Percentiles rank a stretch among this genome's conserved stretches.
Conservation (phyloP, 2,113 vertebrate genomes). For the Smithornis capensis region DNA sequence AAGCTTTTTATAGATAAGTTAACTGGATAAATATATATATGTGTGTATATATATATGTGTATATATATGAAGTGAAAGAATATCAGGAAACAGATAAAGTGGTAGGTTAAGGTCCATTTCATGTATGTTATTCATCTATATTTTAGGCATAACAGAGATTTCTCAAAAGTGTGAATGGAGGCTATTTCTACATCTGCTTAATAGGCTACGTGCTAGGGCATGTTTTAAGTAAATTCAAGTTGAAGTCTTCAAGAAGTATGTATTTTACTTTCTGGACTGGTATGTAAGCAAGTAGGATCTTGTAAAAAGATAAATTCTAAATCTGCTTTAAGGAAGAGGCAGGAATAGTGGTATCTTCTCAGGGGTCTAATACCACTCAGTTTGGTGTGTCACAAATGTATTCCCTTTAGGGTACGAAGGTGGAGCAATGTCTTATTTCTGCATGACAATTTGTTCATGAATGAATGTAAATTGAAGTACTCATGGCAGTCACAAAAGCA, state of each 20-base stretch:
- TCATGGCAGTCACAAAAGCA: background rate
- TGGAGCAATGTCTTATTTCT: background rate
- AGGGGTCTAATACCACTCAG: background rate
- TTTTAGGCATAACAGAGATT: background rate
- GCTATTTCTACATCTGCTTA: background rate
- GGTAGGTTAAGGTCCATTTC: background rate
- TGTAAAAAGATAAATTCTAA: background rate
- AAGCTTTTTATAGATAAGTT: background rate
- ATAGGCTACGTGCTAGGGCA: background rate
- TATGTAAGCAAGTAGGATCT: background rate
- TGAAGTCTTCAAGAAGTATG: background rate
- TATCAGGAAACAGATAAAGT: background rate
- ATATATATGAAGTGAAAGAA: background rate
- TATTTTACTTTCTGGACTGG: background rate
- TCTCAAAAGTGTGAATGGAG: background rate
- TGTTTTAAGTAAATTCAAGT: background rate
- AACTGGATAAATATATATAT: background rate
- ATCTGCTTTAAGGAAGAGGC: background rate
- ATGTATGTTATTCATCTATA: background rate
- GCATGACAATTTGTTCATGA: background rate
- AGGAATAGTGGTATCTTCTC: background rate
- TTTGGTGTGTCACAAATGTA: background rate
- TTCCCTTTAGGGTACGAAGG: background rate
- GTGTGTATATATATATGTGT: background rate
- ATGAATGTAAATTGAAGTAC: background rate